Evolutionary conservation across 2,888 invertebrate genomes (phyloP), one percentile per base, ranked within the genome.

Genomic region (Dione juno): DNA sequence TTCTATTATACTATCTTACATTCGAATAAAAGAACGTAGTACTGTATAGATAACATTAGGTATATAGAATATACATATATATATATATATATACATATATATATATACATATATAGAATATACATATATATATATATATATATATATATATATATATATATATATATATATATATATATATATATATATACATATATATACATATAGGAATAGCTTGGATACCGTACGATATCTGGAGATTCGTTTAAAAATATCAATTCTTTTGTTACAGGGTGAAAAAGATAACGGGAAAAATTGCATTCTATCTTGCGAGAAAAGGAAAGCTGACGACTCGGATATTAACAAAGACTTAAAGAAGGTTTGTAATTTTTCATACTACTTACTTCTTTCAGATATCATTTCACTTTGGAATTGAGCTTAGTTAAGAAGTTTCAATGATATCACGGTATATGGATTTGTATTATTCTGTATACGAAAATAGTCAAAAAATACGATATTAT

Each of bases 331-430:
- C 80, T 95, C 95, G 2, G 97, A 97, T 77, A 95, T 96, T 77
- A 96, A 96, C 84, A 97, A 97, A 87, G 97, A 97, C 89, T 94
- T 97, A 81, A 97, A 97, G 93, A 97, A 97, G 96, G 97, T 97
- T 90, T 87, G 89, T 63, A 37, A 50, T 40, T 48, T 50, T 64
- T 52, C 28, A 45, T 37, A 61, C 43, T 66, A 45, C 21, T 59
- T 21, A 14, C 64, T 50, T 19, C 43, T 61, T 43, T 28, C 13
- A 43, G 43, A 61, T 61, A 41, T n/a, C n/a, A n/a, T 43, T 21
- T 43, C n/a, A 21, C n/a, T 28, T 59, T 41, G 43, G 21, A 61
- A 45, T 45, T 7, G 14, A 57, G n/a, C 37, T 40, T 57, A 40
- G 37, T 16, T 57, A 16, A 57, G 16, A 57, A 16, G 16, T 57